Conservation (phyloP, 2,888 invertebrate genomes). For the Autographa pulchrina region DNA sequence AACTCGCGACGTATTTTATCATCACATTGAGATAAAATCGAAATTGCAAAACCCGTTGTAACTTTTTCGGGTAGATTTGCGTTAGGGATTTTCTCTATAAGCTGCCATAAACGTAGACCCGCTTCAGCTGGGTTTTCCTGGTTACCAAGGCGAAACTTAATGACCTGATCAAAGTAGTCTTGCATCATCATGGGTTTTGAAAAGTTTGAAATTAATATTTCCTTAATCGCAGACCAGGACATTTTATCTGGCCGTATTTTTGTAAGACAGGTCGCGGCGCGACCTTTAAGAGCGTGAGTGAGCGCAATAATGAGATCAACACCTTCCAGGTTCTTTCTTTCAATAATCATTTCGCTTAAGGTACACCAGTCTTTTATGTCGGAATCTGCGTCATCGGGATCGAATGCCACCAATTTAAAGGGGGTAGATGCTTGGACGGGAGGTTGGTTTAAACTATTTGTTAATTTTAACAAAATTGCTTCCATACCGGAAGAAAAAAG, state of each 20-base stretch:
- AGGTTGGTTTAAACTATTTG: background rate
- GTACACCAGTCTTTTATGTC: constrained; percentile 33
- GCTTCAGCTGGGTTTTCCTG: constrained; percentile 47
- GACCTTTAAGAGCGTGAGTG: constrained; percentile 40
- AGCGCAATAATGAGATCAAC: constrained; percentile 49
- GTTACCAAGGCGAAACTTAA: constrained; percentile 42
- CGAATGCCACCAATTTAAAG: constrained; percentile 8
- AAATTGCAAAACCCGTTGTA: constrained; percentile 37
- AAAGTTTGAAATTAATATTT: constrained; percentile 57
- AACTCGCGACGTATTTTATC: too few relatives aligned
- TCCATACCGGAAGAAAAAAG: constrained; percentile 13
- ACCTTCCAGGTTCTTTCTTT: constrained; percentile 31
- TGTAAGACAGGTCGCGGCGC: constrained; percentile 46
- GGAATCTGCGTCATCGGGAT: constrained; percentile 27
- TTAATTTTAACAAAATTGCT: constrained; percentile 6
- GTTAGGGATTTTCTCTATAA: constrained; percentile 43
- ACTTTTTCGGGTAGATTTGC: constrained; percentile 38
- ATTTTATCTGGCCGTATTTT: constrained; percentile 40
- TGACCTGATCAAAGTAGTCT: constrained; percentile 56
- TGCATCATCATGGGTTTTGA: constrained; percentile 48
- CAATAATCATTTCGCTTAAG: constrained; percentile 18
- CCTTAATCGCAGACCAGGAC: constrained; percentile 46
- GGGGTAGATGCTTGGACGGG: background rate
- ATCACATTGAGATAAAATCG: constrained; percentile 29
- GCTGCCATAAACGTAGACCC: constrained; percentile 42